Conservation (phyloP, 2,797 vertebrate genomes). For the Furcifer pardalis region DNA sequence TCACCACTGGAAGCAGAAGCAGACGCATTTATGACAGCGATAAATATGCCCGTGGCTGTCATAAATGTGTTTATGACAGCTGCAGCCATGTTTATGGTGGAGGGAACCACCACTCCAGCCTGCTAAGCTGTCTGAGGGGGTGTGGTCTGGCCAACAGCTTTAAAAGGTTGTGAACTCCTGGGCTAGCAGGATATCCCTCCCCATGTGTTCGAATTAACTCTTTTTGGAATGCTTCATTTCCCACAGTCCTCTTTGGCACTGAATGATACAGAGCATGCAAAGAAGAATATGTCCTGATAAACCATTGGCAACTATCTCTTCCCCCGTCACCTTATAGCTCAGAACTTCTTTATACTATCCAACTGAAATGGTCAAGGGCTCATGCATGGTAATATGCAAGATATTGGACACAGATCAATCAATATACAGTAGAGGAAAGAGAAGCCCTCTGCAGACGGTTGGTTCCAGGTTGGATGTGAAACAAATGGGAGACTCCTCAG, state of each 20-base stretch:
- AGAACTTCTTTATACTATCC: not conserved
- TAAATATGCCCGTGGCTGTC: too few species aligned
- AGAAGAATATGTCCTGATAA: constrained; percentile 1
- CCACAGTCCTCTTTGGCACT: too few species aligned
- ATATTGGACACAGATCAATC: constrained; percentile 41
- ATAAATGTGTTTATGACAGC: too few species aligned
- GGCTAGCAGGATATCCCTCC: too few species aligned
- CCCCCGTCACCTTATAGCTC: rapidly evolving
- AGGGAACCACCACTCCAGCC: too few species aligned
- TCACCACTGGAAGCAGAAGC: too few species aligned
- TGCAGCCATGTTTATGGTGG: too few species aligned
- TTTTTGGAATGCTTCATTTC: not conserved
- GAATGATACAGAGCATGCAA: not conserved
- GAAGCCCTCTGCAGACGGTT: constrained; percentile 49
- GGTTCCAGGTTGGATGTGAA: constrained; percentile 68
- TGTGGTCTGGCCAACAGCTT: too few species aligned
- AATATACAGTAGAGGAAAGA: constrained; percentile 59
- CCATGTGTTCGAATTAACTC: too few species aligned
- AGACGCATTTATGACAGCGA: too few species aligned
- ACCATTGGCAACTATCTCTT: rapidly evolving
- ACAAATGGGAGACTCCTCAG: not conserved
- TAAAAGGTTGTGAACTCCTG: too few species aligned
- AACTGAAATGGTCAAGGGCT: not conserved
- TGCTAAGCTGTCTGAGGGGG: too few species aligned
- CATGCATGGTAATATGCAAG: not conserved